Base-by-base conservation (phyloP, 2,113 vertebrate genomes). In the Talpa occidentalis region DNA sequence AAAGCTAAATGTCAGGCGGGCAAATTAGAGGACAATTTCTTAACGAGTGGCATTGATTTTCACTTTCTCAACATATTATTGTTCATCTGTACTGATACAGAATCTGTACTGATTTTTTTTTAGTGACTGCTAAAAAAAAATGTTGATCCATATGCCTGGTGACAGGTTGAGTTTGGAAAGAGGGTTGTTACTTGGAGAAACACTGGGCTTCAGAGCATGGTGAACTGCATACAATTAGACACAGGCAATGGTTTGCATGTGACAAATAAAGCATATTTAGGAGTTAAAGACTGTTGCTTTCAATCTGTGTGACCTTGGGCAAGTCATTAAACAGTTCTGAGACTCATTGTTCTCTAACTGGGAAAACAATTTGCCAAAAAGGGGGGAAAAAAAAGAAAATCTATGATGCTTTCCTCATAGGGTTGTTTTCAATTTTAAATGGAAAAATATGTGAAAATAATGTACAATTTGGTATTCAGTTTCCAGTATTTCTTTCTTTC, bases 1-100 rank as follows among this genome's bases (percentile, higher is more conserved):
- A 95, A 96, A 90, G 79, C 90, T 84, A 72, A 94, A 49, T 90
- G 86, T 97, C 96, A 92, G 78, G 76, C 21, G 87, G 76, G 90
- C 83, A 95, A 95, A 96, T 97, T 96, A 95, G 77, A 92, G 60
- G 84, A 95, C 89, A 95, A 42, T 97, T 95, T 95, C 95, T 97
- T 97, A 96, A 96, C 96, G 87, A 93, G 96, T 56, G 67, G 70
- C 93, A 97, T 97, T 95, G 96, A 94, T 95, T 97, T 94, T 93
- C 91, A 95, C 90, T 97, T 97, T 92, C 93, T 95, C 69, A 84
- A 80, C 66, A 73, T 89, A 93, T 93, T 87, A 94, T 79, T 92
- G 80, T 90, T 96, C 92, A 79, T 96, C 97, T 96, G 91, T 93
- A 94, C 64, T 93, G 84, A 95, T 66, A 60, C 81, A 69, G 91